Conservation (phyloP, 1,140 invertebrate species). For the Lithobius niger region DNA sequence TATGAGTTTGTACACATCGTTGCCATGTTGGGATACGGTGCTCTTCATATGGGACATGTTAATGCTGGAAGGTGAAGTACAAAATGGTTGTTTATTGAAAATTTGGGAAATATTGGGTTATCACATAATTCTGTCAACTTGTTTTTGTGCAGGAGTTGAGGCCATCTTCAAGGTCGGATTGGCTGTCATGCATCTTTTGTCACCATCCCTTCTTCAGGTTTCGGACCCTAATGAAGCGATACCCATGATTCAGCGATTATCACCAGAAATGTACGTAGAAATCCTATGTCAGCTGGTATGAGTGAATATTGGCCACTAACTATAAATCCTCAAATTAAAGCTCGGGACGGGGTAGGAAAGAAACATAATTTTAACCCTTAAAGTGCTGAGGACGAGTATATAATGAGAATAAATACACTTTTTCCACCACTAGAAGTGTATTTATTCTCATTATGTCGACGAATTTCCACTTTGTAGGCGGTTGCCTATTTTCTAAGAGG, state of each 20-base stretch:
- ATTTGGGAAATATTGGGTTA: neutral
- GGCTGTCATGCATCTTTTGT: constrained; percentile 5
- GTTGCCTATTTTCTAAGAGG: no score
- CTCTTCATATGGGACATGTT: constrained; percentile 16
- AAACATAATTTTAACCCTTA: no score
- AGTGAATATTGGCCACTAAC: neutral
- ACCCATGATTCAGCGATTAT: constrained; percentile 2
- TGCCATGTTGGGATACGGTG: constrained; percentile 17
- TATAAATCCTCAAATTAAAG: neutral
- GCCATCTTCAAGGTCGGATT: constrained; percentile 10
- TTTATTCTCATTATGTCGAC: no score
- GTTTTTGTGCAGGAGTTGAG: neutral
- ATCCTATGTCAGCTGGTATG: neutral
- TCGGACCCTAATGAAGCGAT: constrained; percentile 2
- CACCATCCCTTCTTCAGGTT: constrained; percentile 2
- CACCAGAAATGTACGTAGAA: constrained; percentile 6
- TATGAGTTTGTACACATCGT: constrained; percentile 15
- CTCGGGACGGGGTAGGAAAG: neutral
- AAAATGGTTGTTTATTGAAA: neutral
- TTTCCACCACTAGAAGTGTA: no score
- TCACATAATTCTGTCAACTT: neutral
- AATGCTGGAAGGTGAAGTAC: constrained; percentile 11
- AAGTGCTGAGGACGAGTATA: no score
- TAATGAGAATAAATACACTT: no score
- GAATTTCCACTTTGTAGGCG: no score